phyloP scores from a whole-genome alignment of 2,797 vertebrate genomes.

The Argentina silus region DNA sequence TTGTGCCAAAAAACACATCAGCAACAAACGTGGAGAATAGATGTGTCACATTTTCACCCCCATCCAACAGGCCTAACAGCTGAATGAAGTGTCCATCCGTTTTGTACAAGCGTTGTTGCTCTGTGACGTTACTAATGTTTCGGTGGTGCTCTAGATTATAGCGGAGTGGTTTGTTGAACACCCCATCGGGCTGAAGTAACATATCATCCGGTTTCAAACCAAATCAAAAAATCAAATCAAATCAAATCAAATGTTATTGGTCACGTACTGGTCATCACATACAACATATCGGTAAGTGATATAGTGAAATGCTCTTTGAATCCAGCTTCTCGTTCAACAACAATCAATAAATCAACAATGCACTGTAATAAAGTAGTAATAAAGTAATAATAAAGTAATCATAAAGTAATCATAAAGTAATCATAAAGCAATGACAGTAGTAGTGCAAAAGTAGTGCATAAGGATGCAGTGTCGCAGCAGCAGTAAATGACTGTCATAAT shows the following conservation, averaged over 20 bases:
- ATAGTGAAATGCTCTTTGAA: too few species aligned
- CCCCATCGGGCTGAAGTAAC: not conserved
- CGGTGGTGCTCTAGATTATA: not conserved
- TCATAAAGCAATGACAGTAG: too few species aligned
- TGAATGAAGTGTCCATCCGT: not conserved
- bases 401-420: not conserved
- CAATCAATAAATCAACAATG: too few species aligned
- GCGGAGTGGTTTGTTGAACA: not conserved
- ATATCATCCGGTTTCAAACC: not conserved
- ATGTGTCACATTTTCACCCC: not conserved
- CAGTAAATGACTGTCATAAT: too few species aligned
- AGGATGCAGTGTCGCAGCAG: too few species aligned
- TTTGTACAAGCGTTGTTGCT: not conserved
- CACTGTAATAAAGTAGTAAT: too few species aligned
- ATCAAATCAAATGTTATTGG: too few species aligned
- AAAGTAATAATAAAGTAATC: not conserved
- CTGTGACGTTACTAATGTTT: not conserved
- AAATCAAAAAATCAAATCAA: too few species aligned
- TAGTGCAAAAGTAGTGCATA: too few species aligned
- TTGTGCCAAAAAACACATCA: slow-evolving; percentile 19
- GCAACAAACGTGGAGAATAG: not conserved
- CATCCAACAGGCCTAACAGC: not conserved
- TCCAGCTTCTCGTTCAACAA: not conserved
- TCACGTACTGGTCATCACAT: too few species aligned
- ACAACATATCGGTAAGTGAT: too few species aligned